phyloP scores from a whole-genome alignment of 2,113 vertebrate species.

The Accipiter cooperii region DNA sequence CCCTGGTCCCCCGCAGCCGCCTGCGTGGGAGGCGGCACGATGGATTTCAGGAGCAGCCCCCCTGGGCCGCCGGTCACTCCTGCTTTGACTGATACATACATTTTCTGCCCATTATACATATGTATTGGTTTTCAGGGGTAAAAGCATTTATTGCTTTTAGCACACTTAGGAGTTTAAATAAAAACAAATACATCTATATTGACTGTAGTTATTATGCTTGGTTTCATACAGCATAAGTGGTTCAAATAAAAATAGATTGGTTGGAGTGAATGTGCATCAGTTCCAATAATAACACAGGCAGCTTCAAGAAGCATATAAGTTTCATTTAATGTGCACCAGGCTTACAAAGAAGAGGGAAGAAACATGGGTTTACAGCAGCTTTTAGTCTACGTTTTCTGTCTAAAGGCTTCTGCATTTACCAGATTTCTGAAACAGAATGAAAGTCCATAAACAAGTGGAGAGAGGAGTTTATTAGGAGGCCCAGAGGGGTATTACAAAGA shows the following conservation, averaged over 20 bases:
- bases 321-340: slow-evolving; percentile 57
- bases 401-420: slow-evolving; percentile 59
- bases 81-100: slow-evolving; percentile 17
- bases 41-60: not conserved
- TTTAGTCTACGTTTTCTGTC: slow-evolving; percentile 61
- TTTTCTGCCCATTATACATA: slow-evolving; percentile 30
- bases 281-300: slow-evolving; percentile 66
- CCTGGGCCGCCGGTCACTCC: not conserved
- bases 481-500: not conserved
- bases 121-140: slow-evolving; percentile 48
- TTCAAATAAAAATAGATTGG: slow-evolving; percentile 76
- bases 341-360: slow-evolving; percentile 40
- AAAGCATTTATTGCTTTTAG: slow-evolving; percentile 68
- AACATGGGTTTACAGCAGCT: slow-evolving; percentile 12
- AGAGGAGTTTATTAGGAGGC: not conserved
- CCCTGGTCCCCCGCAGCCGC: not conserved
- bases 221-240: slow-evolving; percentile 69
- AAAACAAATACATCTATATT: slow-evolving; percentile 74
- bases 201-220: slow-evolving; percentile 68
- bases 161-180: slow-evolving; percentile 70
- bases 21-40: not conserved
- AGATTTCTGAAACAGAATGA: slow-evolving; percentile 43
- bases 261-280: slow-evolving; percentile 64
- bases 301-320: slow-evolving; percentile 22
- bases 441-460: slow-evolving; percentile 5